phyloP scores from a whole-genome alignment of 1,140 invertebrate genomes.

The Bombus consobrinus region DNA sequence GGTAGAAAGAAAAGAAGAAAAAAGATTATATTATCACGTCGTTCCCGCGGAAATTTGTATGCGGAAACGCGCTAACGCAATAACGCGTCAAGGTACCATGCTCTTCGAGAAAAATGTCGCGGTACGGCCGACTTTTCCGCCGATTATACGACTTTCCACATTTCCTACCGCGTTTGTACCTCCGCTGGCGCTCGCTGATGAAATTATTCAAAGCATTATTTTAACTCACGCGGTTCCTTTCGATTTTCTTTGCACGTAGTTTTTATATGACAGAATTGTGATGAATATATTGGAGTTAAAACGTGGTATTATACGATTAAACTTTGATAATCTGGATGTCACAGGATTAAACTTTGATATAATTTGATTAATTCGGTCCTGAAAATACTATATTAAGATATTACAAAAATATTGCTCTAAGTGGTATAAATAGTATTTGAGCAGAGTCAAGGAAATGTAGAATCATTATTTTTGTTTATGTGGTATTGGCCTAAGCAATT shows the following conservation, averaged over 20 bases:
- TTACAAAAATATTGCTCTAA: no score
- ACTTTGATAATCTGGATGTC: no score
- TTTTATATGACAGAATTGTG: no score
- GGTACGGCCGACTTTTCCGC: not conserved
- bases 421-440: no score
- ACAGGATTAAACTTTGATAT: no score
- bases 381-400: no score
- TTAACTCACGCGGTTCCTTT: not conserved
- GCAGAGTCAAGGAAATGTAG: no score
- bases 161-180: not conserved
- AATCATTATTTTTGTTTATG: no score
- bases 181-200: not conserved
- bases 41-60: conserved; percentile 60
- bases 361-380: no score
- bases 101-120: conserved; percentile 30
- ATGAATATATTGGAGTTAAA: no score
- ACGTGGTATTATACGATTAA: no score
- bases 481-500: no score
- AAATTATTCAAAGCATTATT: conserved; percentile 15
- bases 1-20: not conserved
- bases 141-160: conserved; percentile 20
- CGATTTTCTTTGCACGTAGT: not conserved
- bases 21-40: conserved; percentile 67
- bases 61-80: conserved; percentile 59
- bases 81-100: conserved; percentile 27